Percentiles rank a stretch among this genome's conserved stretches.
phyloP scores from a whole-genome alignment of 2,888 invertebrate species.

The Sussaba pulchella region DNA sequence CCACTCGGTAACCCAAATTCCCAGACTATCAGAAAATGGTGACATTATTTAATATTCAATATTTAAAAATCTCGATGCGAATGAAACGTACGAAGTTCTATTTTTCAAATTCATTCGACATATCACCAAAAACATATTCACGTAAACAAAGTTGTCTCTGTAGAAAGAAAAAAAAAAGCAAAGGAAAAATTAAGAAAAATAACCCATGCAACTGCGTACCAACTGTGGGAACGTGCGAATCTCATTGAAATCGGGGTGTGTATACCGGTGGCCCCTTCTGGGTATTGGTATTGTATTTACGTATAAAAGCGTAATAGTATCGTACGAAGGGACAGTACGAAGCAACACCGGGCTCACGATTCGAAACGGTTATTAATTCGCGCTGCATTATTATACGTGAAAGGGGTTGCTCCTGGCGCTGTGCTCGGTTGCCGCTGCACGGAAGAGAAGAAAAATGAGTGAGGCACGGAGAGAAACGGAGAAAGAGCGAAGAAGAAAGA shows the following conservation, averaged over 20 bases:
- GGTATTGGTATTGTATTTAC: constrained; percentile 44
- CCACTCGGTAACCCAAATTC: background rate
- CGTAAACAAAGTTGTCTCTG: background rate
- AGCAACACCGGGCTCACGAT: constrained; percentile 67
- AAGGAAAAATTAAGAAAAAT: background rate
- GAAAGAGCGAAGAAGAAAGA: constrained; percentile 37
- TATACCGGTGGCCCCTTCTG: constrained; percentile 22
- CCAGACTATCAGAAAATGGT: too few relatives aligned
- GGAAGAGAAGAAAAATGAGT: constrained; percentile 48
- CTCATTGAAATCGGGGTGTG: constrained; percentile 38
- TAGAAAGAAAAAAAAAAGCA: background rate
- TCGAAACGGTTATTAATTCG: constrained; percentile 81
- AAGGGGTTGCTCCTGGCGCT: constrained; percentile 51
- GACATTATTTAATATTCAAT: too few relatives aligned
- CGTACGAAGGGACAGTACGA: constrained; percentile 42
- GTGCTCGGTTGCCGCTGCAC: constrained; percentile 11
- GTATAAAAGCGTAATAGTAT: constrained; percentile 54
- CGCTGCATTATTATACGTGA: constrained; percentile 67
- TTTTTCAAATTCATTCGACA: background rate
- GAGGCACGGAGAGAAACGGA: constrained; percentile 12
- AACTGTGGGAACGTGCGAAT: constrained; percentile 51
- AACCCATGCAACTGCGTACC: background rate
- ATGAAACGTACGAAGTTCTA: too few relatives aligned
- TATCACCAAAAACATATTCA: background rate
- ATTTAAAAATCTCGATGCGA: too few relatives aligned